Base-by-base conservation (phyloP, 2,888 invertebrate species). In the Rapana venosa region DNA sequence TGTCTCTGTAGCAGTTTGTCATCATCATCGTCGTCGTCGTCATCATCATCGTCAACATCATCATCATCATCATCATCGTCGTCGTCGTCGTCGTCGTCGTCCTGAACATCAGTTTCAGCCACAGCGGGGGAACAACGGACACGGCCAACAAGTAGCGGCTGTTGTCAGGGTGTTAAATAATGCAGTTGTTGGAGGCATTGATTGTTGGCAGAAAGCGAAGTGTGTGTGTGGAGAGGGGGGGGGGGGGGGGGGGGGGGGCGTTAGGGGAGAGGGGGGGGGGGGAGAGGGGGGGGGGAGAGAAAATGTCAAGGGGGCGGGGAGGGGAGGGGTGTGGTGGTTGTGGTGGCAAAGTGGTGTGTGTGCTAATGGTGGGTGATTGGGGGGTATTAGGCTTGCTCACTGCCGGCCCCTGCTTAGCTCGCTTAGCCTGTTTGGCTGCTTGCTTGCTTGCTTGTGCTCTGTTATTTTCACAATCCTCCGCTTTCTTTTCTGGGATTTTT, bases 301-400 rank as follows among this genome's bases (percentile, higher is more conserved):
- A n/a, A 36, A 61, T 15, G 85, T 15, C 4, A 13, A 17, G 56
- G 32, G n/a, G 20, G 30, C 17, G 61, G 13, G 84, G 84, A 17
- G 22, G 47, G 15, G 6, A n/a, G 56, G 47, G 26, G n/a, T n/a
- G n/a, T n/a, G 47, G 8, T 2, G 47, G 47, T 8, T 47, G 47
- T 47, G 47, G 47, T 47, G 74, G n/a, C 26, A 74, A 74, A 74
- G 74, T 74, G 74, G 74, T 74, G 74, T 74, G 74, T 74, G 56
- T 22, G 30, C 56, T 86, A 86, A 86, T 86, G 58, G 85, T 61
- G n/a, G 61, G 61, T 86, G 85, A 86, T 86, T 86, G 56, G 36
- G 36, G 56, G 85, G 56, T 58, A 86, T 86, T 86, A 86, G 74
- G 74, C 74, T 74, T 74, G 74, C 74, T 74, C 74, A 26, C n/a